Evolutionary conservation across 2,113 vertebrate species (phyloP).

Genomic region (Pelecanoides urinatrix): DNA sequence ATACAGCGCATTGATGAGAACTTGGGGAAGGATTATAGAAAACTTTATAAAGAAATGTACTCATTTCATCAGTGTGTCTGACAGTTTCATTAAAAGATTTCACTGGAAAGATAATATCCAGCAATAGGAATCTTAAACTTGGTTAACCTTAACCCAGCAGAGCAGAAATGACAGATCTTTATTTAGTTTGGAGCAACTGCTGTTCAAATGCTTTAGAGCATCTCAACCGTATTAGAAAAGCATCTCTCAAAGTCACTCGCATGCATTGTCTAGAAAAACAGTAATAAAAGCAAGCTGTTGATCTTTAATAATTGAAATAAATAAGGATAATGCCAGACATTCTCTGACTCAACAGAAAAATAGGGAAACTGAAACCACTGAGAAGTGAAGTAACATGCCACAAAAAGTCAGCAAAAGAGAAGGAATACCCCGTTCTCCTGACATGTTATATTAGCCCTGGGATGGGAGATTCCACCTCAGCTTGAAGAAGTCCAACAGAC

Average conservation of each 20-base stretch:
- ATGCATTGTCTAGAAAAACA: not conserved
- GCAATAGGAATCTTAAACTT: not conserved
- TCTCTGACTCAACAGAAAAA: not conserved
- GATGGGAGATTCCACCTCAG: not conserved
- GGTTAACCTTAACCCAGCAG: not conserved
- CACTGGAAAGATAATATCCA: not conserved
- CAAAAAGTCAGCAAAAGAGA: not conserved
- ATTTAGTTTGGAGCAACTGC: not conserved
- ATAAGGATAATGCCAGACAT: not conserved
- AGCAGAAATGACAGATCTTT: not conserved
- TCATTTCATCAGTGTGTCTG: not conserved
- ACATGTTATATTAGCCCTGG: accelerated
- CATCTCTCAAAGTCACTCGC: not conserved
- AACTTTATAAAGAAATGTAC: not conserved
- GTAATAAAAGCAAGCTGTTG: not conserved
- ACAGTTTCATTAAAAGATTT: not conserved
- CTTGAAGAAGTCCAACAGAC: not conserved
- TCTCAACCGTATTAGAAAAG: not conserved
- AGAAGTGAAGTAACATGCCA: not conserved
- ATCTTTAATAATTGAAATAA: not conserved
- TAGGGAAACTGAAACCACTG: not conserved
- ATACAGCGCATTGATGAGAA: not conserved
- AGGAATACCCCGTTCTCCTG: not conserved
- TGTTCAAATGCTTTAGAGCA: not conserved
- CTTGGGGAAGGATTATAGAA: not conserved